Base-by-base conservation (phyloP, 2,113 vertebrate genomes). In the Sphaerodactylus townsendi region DNA sequence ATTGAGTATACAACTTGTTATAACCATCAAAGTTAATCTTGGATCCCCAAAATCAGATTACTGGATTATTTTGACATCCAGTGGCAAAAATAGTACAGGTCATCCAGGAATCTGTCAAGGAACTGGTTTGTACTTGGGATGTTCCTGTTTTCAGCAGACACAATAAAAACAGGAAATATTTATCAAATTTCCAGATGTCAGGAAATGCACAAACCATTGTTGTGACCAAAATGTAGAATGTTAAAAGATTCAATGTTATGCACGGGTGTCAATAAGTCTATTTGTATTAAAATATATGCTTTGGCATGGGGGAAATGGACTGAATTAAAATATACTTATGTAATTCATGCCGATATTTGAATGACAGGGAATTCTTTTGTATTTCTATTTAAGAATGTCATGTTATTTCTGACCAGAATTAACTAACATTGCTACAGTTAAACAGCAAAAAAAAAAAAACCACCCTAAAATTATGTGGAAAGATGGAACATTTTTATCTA, bases 121-220 rank as follows among this genome's bases (percentile, higher is more conserved):
- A 92, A 92, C 85, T 88, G 89, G 93, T 94, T 93, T 92, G 94
- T 93, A 88, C 89, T 95, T 94, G 95, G 96, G 95, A 96, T 94
- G 97, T 96, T 97, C 95, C 97, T 96, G 94, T 95, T 96, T 96
- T 88, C 92, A 89, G 91, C 92, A 98, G 97, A 98, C 97, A 98
- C 97, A 98, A 99, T 96, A 99, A 98, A 98, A 98, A 97, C 97
- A 98, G 98, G 98, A 99, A 99, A 97, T 96, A 95, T 95, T 96
- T 97, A 94, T 93, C 95, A 96, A 96, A 96, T 97, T 97, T 95
- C 95, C 98, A 99, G 98, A 97, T 98, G 98, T 97, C 97, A 98
- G 98, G 98, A 99, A 99, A 97, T 95, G 91, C 95, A 88, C 30
- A 89, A 94, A 94, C 82, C 62, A 85, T 85, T 87, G 62, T 70